A percentile compares a stretch with the other conserved stretches of the same genome.
Conservation (phyloP, 2,113 vertebrate genomes). For the Pluvianellus socialis region DNA sequence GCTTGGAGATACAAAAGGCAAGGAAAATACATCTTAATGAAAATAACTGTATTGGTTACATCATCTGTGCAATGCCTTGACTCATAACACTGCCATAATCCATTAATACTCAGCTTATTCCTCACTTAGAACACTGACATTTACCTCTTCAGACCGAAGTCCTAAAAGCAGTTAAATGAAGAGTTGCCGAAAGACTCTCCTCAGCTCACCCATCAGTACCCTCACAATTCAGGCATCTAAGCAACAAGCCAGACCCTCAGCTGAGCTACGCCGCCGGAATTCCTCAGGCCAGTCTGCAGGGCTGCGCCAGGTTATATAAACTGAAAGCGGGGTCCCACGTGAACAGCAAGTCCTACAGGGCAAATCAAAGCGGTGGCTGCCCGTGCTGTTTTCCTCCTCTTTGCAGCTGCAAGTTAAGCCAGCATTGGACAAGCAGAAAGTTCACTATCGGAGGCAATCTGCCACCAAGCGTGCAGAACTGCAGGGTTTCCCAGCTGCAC, state of each 20-base stretch:
- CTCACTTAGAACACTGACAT: not conserved
- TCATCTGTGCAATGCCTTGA: not conserved
- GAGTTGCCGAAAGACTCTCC: not conserved
- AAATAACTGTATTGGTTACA: constrained; percentile 4
- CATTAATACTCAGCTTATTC: not conserved
- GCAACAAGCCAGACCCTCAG: not conserved
- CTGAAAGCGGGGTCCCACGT: not conserved
- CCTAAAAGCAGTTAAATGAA: not conserved
- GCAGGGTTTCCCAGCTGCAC: not conserved
- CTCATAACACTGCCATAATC: not conserved
- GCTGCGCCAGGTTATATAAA: not conserved
- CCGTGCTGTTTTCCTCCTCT: not conserved
- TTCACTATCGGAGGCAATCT: not conserved
- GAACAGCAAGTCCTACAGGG: not conserved
- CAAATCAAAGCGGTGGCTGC: not conserved
- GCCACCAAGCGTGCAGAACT: not conserved
- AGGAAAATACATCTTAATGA: not conserved
- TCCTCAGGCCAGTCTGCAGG: not conserved
- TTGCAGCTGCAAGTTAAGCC: not conserved
- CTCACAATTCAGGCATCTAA: not conserved
- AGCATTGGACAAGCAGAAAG: not conserved
- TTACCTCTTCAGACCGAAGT: not conserved
- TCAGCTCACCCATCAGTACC: not conserved
- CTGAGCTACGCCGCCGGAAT: not conserved
- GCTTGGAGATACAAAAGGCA: not conserved